These are phyloP conservation scores for Molossus molossus DNA, from an alignment of 2,797 vertebrate species.

Conservation along the genomic window DNA sequence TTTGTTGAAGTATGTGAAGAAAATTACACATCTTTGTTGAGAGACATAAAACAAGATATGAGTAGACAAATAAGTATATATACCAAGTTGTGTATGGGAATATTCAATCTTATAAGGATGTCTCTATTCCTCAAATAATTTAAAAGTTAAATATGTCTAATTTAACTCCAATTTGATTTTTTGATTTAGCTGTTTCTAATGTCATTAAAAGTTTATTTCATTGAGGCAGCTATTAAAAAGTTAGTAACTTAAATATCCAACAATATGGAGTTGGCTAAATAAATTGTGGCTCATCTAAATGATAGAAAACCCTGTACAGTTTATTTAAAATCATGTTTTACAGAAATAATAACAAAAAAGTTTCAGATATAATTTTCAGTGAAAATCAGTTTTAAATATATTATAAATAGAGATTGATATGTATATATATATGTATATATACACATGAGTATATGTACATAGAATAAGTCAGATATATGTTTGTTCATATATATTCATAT, in stretches of 20 bases:
- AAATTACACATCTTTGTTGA: slow-evolving; percentile 51
- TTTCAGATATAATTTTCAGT: slow-evolving; percentile 22
- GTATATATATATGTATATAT: not conserved
- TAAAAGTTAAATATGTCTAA: slow-evolving; percentile 44
- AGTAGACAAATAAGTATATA: not conserved
- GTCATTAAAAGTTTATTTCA: slow-evolving; percentile 40
- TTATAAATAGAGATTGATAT: not conserved
- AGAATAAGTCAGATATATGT: not conserved
- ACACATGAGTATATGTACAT: not conserved
- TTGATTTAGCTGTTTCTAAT: slow-evolving; percentile 32
- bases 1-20: slow-evolving; percentile 62
- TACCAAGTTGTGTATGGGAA: not conserved
- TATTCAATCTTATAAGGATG: slow-evolving; percentile 3
- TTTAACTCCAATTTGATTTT: slow-evolving; percentile 52
- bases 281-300: not conserved
- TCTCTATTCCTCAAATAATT: slow-evolving; percentile 10
- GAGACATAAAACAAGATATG: slow-evolving; percentile 15
- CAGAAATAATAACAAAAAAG: slow-evolving; percentile 23
- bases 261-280: slow-evolving; percentile 10
- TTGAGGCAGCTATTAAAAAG: slow-evolving; percentile 24
- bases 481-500: not conserved
- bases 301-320: not conserved
- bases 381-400: slow-evolving; percentile 38
- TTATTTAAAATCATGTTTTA: slow-evolving; percentile 53
- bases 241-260: slow-evolving; percentile 39